Base-by-base conservation (phyloP, 2,797 vertebrate species). In the Neosilurus hyrtlii region DNA sequence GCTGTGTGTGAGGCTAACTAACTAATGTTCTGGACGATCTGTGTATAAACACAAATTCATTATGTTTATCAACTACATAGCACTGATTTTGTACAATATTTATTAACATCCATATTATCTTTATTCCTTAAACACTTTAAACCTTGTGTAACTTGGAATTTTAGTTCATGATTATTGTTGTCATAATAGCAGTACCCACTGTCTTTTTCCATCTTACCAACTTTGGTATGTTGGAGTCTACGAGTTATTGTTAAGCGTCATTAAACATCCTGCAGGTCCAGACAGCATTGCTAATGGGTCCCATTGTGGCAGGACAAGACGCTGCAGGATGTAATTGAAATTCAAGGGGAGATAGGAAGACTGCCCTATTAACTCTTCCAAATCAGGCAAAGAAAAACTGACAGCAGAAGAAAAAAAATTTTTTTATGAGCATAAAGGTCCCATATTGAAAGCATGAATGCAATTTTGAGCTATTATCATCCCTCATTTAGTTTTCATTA, bases 221-320 rank as follows among this genome's bases (percentile, higher is more conserved):
- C 11, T 85, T 66, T 84, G 30, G 52, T n/a, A 49, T 56, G 70
- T 74, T 70, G 62, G 77, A 66, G 71, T 37, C 56, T 82, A 61
- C 30, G 80, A 67, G 72, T 82, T 76, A 70, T 70, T 63, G 61
- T 80, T 80, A 79, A 62, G 70, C 65, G 14, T 72, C 65, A 82
- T 80, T 82, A 77, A 80, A 75, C 8, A 30, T 72, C 72, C 78
- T 70, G 49, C 63, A 68, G 67, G 81, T 65, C 49, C 71, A 78
- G 51, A 82, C 77, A 82, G 77, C 71, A 72, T 82, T 75, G 72
- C 67, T 80, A 84, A 86, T 76, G 80, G 83, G 77, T 80, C 65
- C 79, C 72, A 30, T 15, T 54, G 59, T 15, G 16, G 26, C 61
- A 70, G 74, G 80, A 81, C 83, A 63, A 62, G 37, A 67, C 61